These are phyloP conservation scores for Drosophila gunungcola DNA, from an alignment of 1,140 invertebrate species.

Conservation along the genomic window DNA sequence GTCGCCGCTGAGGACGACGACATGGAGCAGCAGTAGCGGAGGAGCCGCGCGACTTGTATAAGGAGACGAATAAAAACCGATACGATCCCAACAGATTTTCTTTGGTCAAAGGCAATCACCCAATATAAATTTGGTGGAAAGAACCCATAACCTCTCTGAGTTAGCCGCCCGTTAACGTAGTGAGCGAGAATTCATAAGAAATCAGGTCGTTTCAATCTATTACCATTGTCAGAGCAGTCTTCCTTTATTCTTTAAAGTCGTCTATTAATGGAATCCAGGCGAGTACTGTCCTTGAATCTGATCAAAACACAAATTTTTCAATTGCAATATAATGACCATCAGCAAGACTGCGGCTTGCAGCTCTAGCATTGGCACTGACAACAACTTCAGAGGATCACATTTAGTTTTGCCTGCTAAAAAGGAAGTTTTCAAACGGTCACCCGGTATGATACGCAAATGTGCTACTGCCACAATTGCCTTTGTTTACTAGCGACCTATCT, in stretches of 20 bases:
- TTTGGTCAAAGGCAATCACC: too few relatives aligned
- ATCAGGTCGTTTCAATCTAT: too few relatives aligned
- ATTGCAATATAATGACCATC: neutral
- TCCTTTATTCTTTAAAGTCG: neutral
- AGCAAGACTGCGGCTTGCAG: neutral
- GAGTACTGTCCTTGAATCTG: neutral
- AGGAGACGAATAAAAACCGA: too few relatives aligned
- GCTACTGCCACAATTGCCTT: neutral
- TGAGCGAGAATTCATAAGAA: too few relatives aligned
- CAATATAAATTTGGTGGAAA: too few relatives aligned
- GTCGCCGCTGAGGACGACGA: too few relatives aligned
- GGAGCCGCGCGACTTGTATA: too few relatives aligned
- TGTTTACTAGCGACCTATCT: too few relatives aligned
- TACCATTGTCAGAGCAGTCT: neutral
- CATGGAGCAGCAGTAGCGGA: too few relatives aligned
- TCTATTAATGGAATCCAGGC: neutral
- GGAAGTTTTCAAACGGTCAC: neutral
- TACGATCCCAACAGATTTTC: too few relatives aligned
- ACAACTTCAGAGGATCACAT: neutral
- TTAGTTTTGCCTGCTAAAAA: neutral
- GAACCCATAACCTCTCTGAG: too few relatives aligned
- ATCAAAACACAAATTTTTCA: neutral
- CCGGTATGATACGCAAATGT: neutral
- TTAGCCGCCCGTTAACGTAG: too few relatives aligned
- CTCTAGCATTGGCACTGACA: neutral